Evolutionary conservation across 2,888 invertebrate species (phyloP).

Genomic region (Drosophila pullipes): DNA sequence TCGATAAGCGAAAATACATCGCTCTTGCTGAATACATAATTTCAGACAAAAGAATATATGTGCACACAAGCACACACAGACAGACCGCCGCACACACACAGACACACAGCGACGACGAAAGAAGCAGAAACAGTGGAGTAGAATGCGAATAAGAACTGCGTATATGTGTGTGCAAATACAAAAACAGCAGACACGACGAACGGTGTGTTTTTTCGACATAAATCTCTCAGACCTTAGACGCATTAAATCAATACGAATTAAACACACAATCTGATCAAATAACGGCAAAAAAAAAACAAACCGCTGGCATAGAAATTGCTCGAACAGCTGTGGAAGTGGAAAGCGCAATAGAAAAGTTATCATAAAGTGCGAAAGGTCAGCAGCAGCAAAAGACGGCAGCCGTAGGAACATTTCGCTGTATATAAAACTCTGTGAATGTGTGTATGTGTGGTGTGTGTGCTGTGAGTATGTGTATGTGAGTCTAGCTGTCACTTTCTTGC

Average conservation of each 20-base stretch:
- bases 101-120: conserved; percentile 25
- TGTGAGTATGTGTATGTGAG: conserved; percentile 45
- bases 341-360: conserved; percentile 71
- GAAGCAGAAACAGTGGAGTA: conserved; percentile 50
- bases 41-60: conserved; percentile 63
- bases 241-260: conserved; percentile 41
- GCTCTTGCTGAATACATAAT: conserved; percentile 60
- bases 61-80: conserved; percentile 22
- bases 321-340: conserved; percentile 65
- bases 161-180: conserved; percentile 68
- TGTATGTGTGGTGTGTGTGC: conserved; percentile 26
- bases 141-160: conserved; percentile 71
- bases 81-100: conserved; percentile 8
- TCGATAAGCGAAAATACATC: conserved; percentile 53
- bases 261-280: conserved; percentile 44
- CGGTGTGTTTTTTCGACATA: conserved; percentile 64
- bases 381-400: conserved; percentile 42
- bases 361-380: conserved; percentile 84
- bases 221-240: conserved; percentile 45
- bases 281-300: conserved; percentile 19
- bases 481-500: conserved; percentile 82
- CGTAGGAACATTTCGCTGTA: conserved; percentile 59
- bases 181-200: conserved; percentile 60
- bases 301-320: conserved; percentile 31
- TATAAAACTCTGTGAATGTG: conserved; percentile 28